Conservation (phyloP, 2,888 invertebrate species). For the Lycocerus yunnanus region DNA sequence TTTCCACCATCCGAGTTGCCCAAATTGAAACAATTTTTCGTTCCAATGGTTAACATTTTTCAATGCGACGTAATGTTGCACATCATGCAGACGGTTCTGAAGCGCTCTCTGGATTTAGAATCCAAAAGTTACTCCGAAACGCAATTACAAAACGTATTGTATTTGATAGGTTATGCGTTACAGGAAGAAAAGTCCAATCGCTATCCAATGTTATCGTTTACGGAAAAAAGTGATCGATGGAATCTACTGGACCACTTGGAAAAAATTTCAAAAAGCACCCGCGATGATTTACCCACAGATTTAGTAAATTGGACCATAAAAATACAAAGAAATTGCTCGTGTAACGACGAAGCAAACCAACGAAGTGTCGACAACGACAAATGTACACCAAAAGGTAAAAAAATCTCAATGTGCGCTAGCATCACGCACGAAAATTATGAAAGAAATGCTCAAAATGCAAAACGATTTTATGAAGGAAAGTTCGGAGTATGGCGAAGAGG, state of each 20-base stretch:
- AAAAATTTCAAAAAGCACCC: constrained; percentile 68
- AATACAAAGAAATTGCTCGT: too few relatives aligned
- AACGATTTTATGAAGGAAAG: constrained; percentile 90
- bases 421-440: constrained; percentile 85
- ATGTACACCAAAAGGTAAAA: constrained; percentile 75
- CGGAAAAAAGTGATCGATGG: constrained; percentile 74
- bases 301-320: constrained; percentile 80
- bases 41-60: constrained; percentile 78
- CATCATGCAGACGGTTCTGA: constrained; percentile 77
- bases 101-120: constrained; percentile 72
- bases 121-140: constrained; percentile 85
- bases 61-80: constrained; percentile 89
- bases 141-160: constrained; percentile 89
- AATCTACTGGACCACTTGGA: constrained; percentile 74
- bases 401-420: constrained; percentile 87
- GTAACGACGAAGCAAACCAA: too few relatives aligned
- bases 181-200: constrained; percentile 84
- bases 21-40: constrained; percentile 76
- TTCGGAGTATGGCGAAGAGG: constrained; percentile 75
- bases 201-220: constrained; percentile 80
- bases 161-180: constrained; percentile 89
- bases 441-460: constrained; percentile 91
- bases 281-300: constrained; percentile 84
- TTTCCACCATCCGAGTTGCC: constrained; percentile 89
- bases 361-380: constrained; percentile 58